phyloP scores from a whole-genome alignment of 2,888 invertebrate species.

The Aphidoletes aphidimyza region DNA sequence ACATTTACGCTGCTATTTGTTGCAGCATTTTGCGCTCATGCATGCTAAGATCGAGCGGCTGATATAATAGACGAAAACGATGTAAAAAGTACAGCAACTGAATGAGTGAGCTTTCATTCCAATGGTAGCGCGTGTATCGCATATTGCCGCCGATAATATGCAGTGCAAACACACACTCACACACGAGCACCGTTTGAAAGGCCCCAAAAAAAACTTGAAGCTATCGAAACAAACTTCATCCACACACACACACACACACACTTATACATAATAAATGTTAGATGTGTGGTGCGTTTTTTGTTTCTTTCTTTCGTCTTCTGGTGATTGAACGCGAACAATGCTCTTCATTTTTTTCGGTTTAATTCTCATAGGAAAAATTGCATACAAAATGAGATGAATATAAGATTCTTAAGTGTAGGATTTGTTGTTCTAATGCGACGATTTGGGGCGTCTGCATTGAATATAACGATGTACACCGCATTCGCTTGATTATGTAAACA shows the following conservation, averaged over 20 bases:
- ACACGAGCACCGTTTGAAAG: neutral
- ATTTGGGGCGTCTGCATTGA: no score
- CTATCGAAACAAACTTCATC: no score
- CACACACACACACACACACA: no score
- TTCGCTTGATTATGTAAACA: neutral
- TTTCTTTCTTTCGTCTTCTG: neutral
- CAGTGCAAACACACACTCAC: slow-evolving; percentile 17
- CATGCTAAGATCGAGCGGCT: no score
- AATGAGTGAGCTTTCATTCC: neutral
- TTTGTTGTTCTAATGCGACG: neutral
- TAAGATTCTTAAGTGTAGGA: neutral
- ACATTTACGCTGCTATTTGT: slow-evolving; percentile 36
- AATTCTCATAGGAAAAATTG: slow-evolving; percentile 35
- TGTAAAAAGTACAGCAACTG: no score
- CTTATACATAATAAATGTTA: no score
- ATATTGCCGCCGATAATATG: slow-evolving; percentile 27
- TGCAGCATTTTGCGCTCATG: slow-evolving; percentile 38
- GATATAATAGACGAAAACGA: no score
- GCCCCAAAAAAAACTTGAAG: neutral
- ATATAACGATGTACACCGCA: no score
- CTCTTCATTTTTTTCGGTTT: neutral
- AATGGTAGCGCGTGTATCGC: slow-evolving; percentile 2
- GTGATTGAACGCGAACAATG: slow-evolving; percentile 33
- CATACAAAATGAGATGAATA: slow-evolving; percentile 36
- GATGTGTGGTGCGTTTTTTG: no score